Conservation (phyloP, 2,113 vertebrate genomes). For the Mus spicilegus region DNA sequence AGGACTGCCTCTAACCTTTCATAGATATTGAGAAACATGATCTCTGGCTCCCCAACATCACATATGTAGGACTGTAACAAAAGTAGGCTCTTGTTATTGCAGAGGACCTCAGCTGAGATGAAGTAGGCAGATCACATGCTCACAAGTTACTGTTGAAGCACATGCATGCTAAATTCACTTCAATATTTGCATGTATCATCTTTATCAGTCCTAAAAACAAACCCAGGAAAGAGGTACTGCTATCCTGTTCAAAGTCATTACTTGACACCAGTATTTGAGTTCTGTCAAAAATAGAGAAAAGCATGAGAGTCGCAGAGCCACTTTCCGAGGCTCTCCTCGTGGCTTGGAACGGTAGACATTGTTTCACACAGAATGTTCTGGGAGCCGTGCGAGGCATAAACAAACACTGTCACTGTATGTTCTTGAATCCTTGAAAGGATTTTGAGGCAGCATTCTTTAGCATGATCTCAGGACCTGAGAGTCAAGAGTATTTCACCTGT, state of each 20-base stretch:
- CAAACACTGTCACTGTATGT: slow-evolving; percentile 39
- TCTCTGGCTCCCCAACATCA: not conserved
- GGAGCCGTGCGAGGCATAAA: not conserved
- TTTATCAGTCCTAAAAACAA: slow-evolving; percentile 7
- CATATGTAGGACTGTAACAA: not conserved
- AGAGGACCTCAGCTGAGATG: not conserved
- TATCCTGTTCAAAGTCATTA: slow-evolving; percentile 1
- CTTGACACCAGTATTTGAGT: slow-evolving; percentile 41
- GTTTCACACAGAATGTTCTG: slow-evolving; percentile 61
- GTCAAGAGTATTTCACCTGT: slow-evolving; percentile 1
- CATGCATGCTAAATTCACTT: not conserved
- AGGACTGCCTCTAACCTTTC: slow-evolving; percentile 1
- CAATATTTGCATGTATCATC: not conserved
- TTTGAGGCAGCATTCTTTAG: not conserved
- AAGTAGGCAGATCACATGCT: not conserved
- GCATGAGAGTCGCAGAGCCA: not conserved
- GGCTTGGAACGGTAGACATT: not conserved
- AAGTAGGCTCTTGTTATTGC: not conserved
- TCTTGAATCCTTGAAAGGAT: slow-evolving; percentile 27
- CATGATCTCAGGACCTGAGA: slow-evolving; percentile 36
- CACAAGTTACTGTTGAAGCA: not conserved
- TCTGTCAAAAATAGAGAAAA: slow-evolving; percentile 58
- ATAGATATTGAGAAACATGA: not conserved
- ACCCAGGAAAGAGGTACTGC: not conserved
- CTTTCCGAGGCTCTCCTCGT: slow-evolving; percentile 9